Evolutionary conservation across 92 coral and sea anemone genomes (phyloP), one percentile per base, ranked within the genome.

Genomic region (Umimayanthus chanpuru): DNA sequence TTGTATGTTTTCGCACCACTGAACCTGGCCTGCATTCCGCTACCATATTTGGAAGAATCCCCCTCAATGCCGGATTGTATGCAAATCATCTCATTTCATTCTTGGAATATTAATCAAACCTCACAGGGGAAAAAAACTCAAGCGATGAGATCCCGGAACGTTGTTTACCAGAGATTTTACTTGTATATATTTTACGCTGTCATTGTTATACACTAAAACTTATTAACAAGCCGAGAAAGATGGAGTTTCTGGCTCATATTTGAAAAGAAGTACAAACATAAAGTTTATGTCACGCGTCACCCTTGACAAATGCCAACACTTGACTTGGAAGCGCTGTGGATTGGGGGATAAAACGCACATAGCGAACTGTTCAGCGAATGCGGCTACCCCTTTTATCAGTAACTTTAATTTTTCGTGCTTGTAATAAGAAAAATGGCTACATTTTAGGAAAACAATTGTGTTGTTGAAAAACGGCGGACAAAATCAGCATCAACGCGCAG

Each of bases 11-110:
- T 36, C 87, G 78, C 78, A 40, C 87, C 78, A 72, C 65, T 83
- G 77, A 71, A 68, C 87, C 77, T 81, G 87, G 94, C 92, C 94
- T 90, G 93, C 98, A 92, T 94, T 91, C 98, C 95, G 79, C 87
- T 91, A 89, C 98, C 98, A 93, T 91, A 94, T 94, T 89, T 94
- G 95, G 98, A 88, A 77, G 72, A 66, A 70, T 68, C 87, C 41
- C 77, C 87, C 73, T 68, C 79, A 26, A 71, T 61, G 86, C 76
- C 20, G 43, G 43, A 83, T 83, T 83, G 87, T 83, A 83, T 83
- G 87, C 66, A 83, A 83, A 83, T 83, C 43, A 68, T 70, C 56
- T 44, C 64, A 67, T 83, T 83, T 81, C 87, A 83, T 83, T 39
- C 77, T 44, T 39, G 78, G 67, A 83, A 70, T 83, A 83, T 83